Conservation (phyloP, 2,888 invertebrate species). For the Phaonia tiefii region DNA sequence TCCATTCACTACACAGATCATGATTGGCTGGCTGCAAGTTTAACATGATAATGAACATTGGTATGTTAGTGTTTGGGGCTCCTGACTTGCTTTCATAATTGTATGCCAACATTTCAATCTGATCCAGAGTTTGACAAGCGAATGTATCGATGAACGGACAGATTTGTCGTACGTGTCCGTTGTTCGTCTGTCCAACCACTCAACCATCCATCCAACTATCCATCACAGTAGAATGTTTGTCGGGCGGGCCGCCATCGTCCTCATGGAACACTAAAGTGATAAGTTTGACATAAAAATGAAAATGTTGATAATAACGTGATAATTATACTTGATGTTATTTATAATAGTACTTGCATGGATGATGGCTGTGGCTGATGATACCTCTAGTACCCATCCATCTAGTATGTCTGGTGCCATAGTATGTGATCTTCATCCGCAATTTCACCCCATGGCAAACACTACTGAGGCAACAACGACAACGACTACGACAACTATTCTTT, state of each 20-base stretch:
- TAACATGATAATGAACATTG: background rate
- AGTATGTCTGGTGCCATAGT: background rate
- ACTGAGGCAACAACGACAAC: no score
- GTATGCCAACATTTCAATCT: conserved; percentile 8
- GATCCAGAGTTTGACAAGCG: conserved; percentile 18
- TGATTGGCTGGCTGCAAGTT: background rate
- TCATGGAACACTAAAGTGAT: conserved; percentile 41
- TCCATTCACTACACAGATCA: background rate
- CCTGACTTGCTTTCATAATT: conserved; percentile 8
- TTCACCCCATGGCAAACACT: conserved; percentile 35
- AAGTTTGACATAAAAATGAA: conserved; percentile 55
- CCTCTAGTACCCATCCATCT: conserved; percentile 5
- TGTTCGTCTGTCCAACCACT: background rate
- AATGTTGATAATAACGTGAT: conserved; percentile 66
- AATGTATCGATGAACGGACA: background rate
- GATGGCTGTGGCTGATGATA: background rate
- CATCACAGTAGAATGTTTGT: background rate
- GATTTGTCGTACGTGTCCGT: background rate
- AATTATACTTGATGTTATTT: conserved; percentile 57
- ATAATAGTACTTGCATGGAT: background rate
- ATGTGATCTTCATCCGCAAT: conserved; percentile 38
- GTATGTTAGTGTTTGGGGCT: background rate
- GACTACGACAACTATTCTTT: background rate
- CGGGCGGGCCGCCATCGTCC: no score
- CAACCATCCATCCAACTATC: background rate